Conservation (phyloP, 2,797 vertebrate species). For the Anguilla marmorata region DNA sequence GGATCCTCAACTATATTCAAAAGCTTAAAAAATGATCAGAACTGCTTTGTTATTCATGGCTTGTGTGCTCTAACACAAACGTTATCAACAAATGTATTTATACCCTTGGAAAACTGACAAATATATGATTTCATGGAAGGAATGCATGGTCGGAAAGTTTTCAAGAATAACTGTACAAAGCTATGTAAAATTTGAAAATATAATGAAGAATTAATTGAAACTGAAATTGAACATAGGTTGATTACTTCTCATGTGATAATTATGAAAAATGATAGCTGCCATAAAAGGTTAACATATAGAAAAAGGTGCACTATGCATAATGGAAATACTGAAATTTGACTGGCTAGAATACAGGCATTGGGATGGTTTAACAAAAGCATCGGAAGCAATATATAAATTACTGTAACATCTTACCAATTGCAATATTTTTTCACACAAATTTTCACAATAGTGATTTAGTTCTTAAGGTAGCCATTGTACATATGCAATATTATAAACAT, state of each 20-base stretch:
- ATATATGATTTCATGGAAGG: background rate
- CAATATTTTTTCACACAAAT: too few species aligned
- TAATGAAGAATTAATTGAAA: too few species aligned
- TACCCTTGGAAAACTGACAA: background rate
- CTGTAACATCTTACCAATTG: too few species aligned
- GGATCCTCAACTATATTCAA: background rate
- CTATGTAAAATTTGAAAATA: too few species aligned
- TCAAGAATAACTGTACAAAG: background rate
- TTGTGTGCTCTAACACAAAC: background rate
- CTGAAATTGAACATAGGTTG: background rate
- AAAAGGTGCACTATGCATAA: background rate
- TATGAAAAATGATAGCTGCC: too few species aligned
- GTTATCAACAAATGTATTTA: background rate
- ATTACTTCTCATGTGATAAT: background rate
- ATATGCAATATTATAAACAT: background rate
- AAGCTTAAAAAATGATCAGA: background rate
- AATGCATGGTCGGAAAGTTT: background rate
- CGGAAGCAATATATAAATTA: too few species aligned
- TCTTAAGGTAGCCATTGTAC: background rate
- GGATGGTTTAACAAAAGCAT: too few species aligned
- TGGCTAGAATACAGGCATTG: too few species aligned
- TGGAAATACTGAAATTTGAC: background rate
- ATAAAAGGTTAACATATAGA: too few species aligned
- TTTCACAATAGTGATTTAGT: too few species aligned
- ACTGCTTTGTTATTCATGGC: background rate